These are phyloP conservation scores for Corbicula japonica DNA, from an alignment of 2,888 invertebrate species.

Conservation along the genomic window DNA sequence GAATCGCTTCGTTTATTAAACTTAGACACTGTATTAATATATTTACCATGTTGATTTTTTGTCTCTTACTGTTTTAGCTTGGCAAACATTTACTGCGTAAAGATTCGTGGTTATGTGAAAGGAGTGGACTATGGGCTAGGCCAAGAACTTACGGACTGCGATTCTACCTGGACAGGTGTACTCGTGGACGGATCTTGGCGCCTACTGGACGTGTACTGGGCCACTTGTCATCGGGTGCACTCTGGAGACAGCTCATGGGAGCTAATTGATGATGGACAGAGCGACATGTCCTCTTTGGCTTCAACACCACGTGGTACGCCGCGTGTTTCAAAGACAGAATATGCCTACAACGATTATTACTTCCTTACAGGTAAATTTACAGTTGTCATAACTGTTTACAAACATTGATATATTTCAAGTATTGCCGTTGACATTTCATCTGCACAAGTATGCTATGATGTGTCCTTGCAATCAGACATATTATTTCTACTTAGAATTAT, in stretches of 20 bases:
- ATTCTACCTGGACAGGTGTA: conserved; percentile 83
- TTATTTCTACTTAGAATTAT: no score
- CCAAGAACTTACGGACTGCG: conserved; percentile 65
- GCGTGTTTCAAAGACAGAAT: conserved; percentile 60
- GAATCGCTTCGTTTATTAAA: no score
- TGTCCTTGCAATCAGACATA: no score
- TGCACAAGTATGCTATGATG: no score
- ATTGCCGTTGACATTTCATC: no score
- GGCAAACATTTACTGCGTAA: conserved; percentile 82
- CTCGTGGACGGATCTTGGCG: conserved; percentile 84
- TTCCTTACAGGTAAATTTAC: conserved; percentile 68
- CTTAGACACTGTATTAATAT: no score
- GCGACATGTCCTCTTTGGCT: conserved; percentile 62
- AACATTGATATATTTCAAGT: no score
- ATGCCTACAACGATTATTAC: conserved; percentile 73
- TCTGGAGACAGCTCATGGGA: conserved; percentile 67
- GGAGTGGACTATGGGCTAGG: conserved; percentile 78
- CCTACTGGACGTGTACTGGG: conserved; percentile 85
- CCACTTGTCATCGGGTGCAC: conserved; percentile 81
- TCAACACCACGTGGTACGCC: conserved; percentile 54
- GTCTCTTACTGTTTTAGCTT: conserved; percentile 67
- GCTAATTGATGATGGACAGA: conserved; percentile 67
- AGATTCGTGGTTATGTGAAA: conserved; percentile 83
- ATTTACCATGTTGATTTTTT: no score
- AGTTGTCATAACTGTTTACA: no score